These are phyloP conservation scores for Cervus canadensis DNA, from an alignment of 2,113 vertebrate genomes.

Conservation along the genomic window DNA sequence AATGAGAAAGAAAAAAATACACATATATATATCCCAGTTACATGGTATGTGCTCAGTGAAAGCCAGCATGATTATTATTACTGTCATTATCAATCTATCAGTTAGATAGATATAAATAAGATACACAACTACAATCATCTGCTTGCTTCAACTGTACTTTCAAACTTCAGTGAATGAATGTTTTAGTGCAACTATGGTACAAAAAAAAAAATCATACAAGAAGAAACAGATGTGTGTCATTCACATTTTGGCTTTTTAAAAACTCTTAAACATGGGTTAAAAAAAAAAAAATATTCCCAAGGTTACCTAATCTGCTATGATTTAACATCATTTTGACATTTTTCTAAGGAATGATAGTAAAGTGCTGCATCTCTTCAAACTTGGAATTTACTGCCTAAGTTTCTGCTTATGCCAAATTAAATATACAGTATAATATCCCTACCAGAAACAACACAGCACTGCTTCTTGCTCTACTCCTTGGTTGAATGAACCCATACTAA, in stretches of 20 bases:
- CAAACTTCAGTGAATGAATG: constrained; percentile 21
- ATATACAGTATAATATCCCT: constrained; percentile 49
- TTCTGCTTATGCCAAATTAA: constrained; percentile 60
- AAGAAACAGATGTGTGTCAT: constrained; percentile 52
- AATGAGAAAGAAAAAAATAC: background rate
- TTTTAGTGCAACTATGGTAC: constrained; percentile 14
- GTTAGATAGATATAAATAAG: background rate
- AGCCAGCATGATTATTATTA: background rate
- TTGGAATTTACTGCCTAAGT: constrained; percentile 61
- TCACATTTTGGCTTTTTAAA: constrained; percentile 64
- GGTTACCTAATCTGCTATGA: constrained; percentile 43
- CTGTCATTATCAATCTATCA: background rate
- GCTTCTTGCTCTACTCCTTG: constrained; percentile 40
- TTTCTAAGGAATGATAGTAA: constrained; percentile 54
- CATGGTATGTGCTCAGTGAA: background rate
- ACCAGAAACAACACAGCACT: constrained; percentile 16
- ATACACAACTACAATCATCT: background rate
- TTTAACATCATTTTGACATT: constrained; percentile 62
- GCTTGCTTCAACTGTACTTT: background rate
- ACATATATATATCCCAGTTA: background rate
- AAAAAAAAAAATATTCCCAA: background rate
- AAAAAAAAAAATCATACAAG: constrained; percentile 22
- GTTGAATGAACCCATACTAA: constrained; percentile 34
- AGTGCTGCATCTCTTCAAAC: constrained; percentile 56
- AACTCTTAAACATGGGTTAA: constrained; percentile 41